A percentile compares a stretch with the other conserved stretches of the same genome.
These are phyloP conservation scores for Excalfactoria chinensis DNA, from an alignment of 2,113 vertebrate species.

Conservation along the genomic window DNA sequence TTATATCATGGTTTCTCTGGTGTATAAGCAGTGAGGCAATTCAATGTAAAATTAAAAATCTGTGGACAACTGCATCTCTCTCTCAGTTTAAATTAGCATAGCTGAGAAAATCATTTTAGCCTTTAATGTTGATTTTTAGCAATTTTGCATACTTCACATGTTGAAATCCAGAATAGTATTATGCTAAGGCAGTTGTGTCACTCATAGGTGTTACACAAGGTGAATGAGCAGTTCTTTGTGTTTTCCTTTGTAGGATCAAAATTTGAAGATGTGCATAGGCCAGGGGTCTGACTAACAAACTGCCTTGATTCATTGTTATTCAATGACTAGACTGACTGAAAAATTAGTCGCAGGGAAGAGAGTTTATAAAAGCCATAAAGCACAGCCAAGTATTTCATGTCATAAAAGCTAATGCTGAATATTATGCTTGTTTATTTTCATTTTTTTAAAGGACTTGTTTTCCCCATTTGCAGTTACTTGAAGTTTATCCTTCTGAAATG, in stretches of 20 bases:
- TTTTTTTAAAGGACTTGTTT: neutral
- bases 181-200: neutral
- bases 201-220: constrained; percentile 9
- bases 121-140: constrained; percentile 39
- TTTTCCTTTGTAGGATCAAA: constrained; percentile 32
- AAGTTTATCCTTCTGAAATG: neutral
- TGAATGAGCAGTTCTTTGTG: neutral
- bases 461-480: neutral
- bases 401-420: neutral
- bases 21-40: constrained; percentile 24
- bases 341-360: constrained; percentile 17
- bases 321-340: constrained; percentile 10
- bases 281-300: constrained; percentile 3
- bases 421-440: neutral
- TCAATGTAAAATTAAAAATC: constrained; percentile 43
- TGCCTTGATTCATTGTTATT: neutral
- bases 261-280: constrained; percentile 8
- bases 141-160: constrained; percentile 14
- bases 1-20: constrained; percentile 40
- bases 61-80: neutral
- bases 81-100: constrained; percentile 14
- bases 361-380: constrained; percentile 1
- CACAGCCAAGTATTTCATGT: neutral
- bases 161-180: neutral
- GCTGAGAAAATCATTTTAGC: constrained; percentile 35